These are phyloP conservation scores for Melanotaenia nigrans DNA, from an alignment of 2,797 vertebrate genomes.

Conservation along the genomic window DNA sequence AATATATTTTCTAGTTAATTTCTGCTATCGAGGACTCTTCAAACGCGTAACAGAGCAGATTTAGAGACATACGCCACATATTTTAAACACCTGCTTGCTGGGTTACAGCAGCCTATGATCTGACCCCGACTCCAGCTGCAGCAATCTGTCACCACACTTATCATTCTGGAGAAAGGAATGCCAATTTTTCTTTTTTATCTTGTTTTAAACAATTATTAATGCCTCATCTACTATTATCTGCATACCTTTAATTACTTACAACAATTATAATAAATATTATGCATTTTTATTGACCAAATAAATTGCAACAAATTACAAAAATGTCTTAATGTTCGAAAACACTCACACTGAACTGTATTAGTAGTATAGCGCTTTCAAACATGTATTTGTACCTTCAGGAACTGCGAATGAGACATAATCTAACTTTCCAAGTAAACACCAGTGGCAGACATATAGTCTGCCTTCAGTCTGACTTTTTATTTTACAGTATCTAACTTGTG, in stretches of 20 bases:
- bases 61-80: background rate
- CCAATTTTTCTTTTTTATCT: background rate
- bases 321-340: background rate
- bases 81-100: background rate
- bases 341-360: no score
- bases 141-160: background rate
- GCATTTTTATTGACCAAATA: background rate
- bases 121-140: background rate
- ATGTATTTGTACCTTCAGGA: background rate
- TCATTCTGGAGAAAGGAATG: background rate
- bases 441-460: background rate
- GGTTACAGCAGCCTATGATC: background rate
- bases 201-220: background rate
- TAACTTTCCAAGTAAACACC: background rate
- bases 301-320: background rate
- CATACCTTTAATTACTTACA: background rate
- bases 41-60: background rate
- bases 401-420: background rate
- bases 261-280: background rate
- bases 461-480: background rate
- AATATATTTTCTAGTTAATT: background rate
- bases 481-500: slow-evolving; percentile 8
- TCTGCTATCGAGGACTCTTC: background rate
- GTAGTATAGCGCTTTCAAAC: background rate
- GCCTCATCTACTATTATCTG: background rate